Percentiles rank a stretch among this genome's conserved stretches.
Evolutionary conservation across 1,140 invertebrate genomes (phyloP).

Genomic region (Drosophila subpulchrella): DNA sequence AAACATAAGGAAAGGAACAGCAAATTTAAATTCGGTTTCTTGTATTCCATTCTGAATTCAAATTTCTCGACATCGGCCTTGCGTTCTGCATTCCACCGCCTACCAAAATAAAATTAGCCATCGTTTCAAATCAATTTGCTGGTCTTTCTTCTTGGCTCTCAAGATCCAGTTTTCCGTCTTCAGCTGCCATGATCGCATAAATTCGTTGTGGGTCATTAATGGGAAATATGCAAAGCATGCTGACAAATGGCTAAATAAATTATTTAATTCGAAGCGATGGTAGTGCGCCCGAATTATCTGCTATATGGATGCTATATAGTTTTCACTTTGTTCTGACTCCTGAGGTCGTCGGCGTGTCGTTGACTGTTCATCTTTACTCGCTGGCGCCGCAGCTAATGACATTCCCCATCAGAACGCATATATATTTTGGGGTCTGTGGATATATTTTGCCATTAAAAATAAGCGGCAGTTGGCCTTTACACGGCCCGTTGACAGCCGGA

Average conservation of each 20-base stretch:
- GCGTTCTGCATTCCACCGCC: conserved; percentile 7
- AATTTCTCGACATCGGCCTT: not conserved
- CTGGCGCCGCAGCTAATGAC: conserved; percentile 73
- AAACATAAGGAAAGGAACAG: not conserved
- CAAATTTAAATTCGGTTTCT: not conserved
- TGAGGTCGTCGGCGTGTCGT: conserved; percentile 66
- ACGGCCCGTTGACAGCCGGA: conserved; percentile 72
- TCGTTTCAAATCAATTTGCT: conserved; percentile 59
- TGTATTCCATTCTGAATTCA: not conserved
- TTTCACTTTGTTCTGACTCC: conserved; percentile 26
- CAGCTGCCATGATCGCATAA: conserved; percentile 30
- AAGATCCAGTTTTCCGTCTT: conserved; percentile 7
- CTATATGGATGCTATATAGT: conserved; percentile 28
- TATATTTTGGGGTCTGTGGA: conserved; percentile 22
- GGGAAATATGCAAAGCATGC: conserved; percentile 65
- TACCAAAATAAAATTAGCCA: conserved; percentile 30
- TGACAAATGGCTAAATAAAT: conserved; percentile 77
- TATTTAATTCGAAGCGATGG: conserved; percentile 66
- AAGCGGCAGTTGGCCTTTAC: conserved; percentile 73
- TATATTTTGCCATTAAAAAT: conserved; percentile 68
- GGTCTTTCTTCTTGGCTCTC: conserved; percentile 52
- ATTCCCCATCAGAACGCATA: conserved; percentile 41
- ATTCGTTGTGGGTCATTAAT: conserved; percentile 73
- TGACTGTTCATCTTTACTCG: conserved; percentile 57
- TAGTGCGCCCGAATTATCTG: conserved; percentile 58